Evolutionary conservation across 2,888 invertebrate species (phyloP).

Genomic region (Amphipoea lucens): DNA sequence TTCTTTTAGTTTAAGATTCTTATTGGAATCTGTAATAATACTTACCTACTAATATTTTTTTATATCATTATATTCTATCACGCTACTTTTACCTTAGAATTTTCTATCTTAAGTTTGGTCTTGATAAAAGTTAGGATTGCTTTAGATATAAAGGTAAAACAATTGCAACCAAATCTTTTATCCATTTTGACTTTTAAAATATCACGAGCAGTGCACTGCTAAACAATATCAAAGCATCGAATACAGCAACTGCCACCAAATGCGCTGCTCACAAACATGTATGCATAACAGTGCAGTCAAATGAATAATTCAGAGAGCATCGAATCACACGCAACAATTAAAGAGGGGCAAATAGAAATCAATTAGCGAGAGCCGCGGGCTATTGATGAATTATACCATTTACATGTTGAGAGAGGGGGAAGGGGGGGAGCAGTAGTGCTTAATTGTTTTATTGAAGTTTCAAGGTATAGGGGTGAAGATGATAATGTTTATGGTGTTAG

Average conservation of each 20-base stretch:
- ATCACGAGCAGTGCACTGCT: not conserved
- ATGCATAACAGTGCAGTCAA: slow-evolving; percentile 50
- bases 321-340: slow-evolving; percentile 80
- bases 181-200: not conserved
- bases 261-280: slow-evolving; percentile 22
- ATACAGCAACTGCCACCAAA: not conserved
- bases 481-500: not conserved
- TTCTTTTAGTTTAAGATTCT: not conserved
- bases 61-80: not conserved
- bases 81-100: not conserved
- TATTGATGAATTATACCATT: slow-evolving; percentile 77
- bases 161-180: not conserved
- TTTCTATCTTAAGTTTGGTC: not conserved
- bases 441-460: slow-evolving; percentile 55
- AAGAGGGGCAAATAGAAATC: slow-evolving; percentile 84
- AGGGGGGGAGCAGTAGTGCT: slow-evolving; percentile 19
- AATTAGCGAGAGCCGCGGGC: slow-evolving; percentile 77
- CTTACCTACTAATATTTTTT: not conserved
- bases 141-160: not conserved
- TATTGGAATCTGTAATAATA: not conserved
- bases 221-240: not conserved
- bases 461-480: slow-evolving; percentile 40
- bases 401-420: slow-evolving; percentile 58
- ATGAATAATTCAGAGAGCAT: slow-evolving; percentile 72
- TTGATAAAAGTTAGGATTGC: not conserved